These are phyloP conservation scores for Myotis pilosus DNA, from an alignment of 2,797 vertebrate genomes.

Conservation along the genomic window DNA sequence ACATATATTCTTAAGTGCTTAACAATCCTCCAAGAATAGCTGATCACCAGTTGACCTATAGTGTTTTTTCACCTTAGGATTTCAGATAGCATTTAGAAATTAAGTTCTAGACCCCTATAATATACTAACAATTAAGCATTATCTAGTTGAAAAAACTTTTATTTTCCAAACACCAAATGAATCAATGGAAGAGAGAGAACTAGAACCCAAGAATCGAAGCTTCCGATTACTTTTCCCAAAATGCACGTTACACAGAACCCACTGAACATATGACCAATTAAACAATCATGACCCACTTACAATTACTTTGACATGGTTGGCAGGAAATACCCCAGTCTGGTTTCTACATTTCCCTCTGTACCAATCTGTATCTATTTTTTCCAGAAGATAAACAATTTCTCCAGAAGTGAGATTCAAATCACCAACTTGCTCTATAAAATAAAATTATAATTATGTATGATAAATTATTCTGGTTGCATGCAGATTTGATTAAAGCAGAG, in stretches of 20 bases:
- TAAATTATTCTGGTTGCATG: conserved; percentile 32
- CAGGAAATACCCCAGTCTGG: conserved; percentile 91
- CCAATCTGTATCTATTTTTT: conserved; percentile 93
- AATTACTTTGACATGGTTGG: conserved; percentile 89
- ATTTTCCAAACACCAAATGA: background rate
- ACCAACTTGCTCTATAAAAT: conserved; percentile 88
- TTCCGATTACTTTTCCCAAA: background rate
- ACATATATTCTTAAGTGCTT: background rate
- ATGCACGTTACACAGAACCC: background rate
- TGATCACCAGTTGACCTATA: background rate
- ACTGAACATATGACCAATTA: background rate
- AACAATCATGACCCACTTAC: conserved; percentile 80
- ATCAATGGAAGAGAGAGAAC: background rate
- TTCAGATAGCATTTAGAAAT: conserved; percentile 3
- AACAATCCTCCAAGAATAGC: background rate
- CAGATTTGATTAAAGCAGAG: background rate
- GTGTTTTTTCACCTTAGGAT: background rate
- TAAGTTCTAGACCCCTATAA: background rate
- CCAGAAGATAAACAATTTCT: conserved; percentile 90
- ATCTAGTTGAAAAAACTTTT: background rate
- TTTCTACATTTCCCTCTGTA: conserved; percentile 91
- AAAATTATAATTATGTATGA: conserved; percentile 45
- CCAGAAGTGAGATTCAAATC: conserved; percentile 92
- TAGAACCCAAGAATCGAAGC: background rate
- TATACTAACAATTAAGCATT: background rate